These are phyloP conservation scores for Camponotus fellah DNA, from an alignment of 2,888 invertebrate genomes.

Conservation along the genomic window DNA sequence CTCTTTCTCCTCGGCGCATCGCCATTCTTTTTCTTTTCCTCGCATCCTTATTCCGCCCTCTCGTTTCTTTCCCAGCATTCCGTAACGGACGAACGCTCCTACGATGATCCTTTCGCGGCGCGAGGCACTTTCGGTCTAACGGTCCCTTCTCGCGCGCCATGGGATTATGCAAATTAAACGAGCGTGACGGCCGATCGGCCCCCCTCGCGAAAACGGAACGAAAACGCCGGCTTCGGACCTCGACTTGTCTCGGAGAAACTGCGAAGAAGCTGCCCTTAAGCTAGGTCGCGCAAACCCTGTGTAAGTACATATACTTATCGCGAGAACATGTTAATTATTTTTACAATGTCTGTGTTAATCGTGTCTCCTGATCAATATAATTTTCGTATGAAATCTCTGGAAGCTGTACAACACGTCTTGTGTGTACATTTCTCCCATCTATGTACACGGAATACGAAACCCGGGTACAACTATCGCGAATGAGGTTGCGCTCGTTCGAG, in stretches of 20 bases:
- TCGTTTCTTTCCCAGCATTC: slow-evolving; percentile 51
- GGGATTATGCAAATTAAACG: slow-evolving; percentile 83
- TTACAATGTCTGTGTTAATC: background rate
- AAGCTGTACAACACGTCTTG: background rate
- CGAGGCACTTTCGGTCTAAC: slow-evolving; percentile 80
- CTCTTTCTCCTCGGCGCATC: background rate
- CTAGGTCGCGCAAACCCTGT: background rate
- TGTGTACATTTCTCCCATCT: background rate
- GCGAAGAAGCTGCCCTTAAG: background rate
- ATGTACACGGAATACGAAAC: slow-evolving; percentile 22
- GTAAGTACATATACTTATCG: background rate
- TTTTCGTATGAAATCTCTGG: background rate
- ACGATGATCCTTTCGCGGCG: slow-evolving; percentile 74
- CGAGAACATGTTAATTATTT: slow-evolving; percentile 19
- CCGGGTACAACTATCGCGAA: slow-evolving; percentile 37
- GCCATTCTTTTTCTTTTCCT: slow-evolving; percentile 45
- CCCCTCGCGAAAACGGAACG: slow-evolving; percentile 61
- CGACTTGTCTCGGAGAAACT: background rate
- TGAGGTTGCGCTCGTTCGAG: slow-evolving; percentile 34
- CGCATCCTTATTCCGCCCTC: slow-evolving; percentile 47
- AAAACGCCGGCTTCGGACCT: background rate
- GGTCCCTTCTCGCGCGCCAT: slow-evolving; percentile 73
- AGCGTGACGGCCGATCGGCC: slow-evolving; percentile 77
- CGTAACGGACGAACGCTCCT: slow-evolving; percentile 80
- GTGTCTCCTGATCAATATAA: background rate